Evolutionary conservation across 2,888 invertebrate species (phyloP).

Genomic region (Macrophya annulata): DNA sequence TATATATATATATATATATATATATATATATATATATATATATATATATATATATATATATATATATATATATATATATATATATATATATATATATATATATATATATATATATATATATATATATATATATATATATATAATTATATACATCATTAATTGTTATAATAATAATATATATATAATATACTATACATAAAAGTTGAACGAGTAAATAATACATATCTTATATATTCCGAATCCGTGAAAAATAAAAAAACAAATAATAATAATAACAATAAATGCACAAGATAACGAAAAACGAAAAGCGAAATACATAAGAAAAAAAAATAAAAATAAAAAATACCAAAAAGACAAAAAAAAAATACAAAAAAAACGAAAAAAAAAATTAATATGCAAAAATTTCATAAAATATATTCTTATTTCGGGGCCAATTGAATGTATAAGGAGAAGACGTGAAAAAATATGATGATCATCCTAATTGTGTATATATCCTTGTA

Average conservation of each 20-base stretch:
- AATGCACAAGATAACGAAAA: background rate
- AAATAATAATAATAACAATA: constrained; percentile 15
- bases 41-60: constrained; percentile 57
- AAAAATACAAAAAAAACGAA: constrained; percentile 43
- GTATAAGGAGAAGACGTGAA: constrained; percentile 51
- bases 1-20: constrained; percentile 56
- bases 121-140: constrained; percentile 55
- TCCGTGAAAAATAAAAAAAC: constrained; percentile 48
- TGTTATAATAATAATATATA: constrained; percentile 62
- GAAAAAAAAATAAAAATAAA: background rate
- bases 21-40: constrained; percentile 58
- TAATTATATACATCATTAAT: constrained; percentile 59
- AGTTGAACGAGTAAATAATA: constrained; percentile 62
- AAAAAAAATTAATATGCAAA: constrained; percentile 3
- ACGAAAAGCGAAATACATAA: constrained; percentile 5
- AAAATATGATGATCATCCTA: constrained; percentile 5
- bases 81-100: constrained; percentile 57
- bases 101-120: constrained; percentile 57
- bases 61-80: constrained; percentile 58
- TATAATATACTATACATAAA: constrained; percentile 56
- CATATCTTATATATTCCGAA: constrained; percentile 63
- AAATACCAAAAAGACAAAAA: constrained; percentile 10
- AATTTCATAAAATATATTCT: constrained; percentile 19
- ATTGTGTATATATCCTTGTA: background rate
- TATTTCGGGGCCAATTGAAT: constrained; percentile 55